These are phyloP conservation scores for Aurelia sp. DNA, from an alignment of 30 jellyfish, hydroid and myxozoan genomes.

Conservation along the genomic window DNA sequence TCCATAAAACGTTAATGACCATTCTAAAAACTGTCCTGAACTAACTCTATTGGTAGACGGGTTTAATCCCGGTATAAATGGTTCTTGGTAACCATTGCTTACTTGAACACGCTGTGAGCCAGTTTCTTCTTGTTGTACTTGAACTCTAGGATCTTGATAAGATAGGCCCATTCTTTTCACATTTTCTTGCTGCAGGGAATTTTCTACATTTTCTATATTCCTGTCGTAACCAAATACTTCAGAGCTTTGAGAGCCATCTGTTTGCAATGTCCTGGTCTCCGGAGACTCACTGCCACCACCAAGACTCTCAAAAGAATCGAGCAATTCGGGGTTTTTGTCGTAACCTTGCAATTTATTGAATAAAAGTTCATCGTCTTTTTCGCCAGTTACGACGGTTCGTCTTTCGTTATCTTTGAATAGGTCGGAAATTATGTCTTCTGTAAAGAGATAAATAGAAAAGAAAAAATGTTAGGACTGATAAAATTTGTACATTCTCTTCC, in stretches of 20 bases:
- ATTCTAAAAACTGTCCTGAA: slow-evolving; percentile 97
- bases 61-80: slow-evolving; percentile 84
- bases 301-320: slow-evolving; percentile 67
- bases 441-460: neutral
- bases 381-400: slow-evolving; percentile 96
- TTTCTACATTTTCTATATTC: slow-evolving; percentile 80
- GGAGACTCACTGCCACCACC: slow-evolving; percentile 59
- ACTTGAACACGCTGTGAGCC: slow-evolving; percentile 99
- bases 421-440: slow-evolving; percentile 86
- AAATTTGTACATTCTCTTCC: neutral
- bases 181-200: slow-evolving; percentile 60
- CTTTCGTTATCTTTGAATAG: slow-evolving; percentile 81
- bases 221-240: slow-evolving; percentile 97
- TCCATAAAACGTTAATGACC: slow-evolving; percentile 94
- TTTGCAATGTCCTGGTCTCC: slow-evolving; percentile 32
- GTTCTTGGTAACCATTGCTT: slow-evolving; percentile 98
- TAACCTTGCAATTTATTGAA: slow-evolving; percentile 86
- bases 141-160: slow-evolving; percentile 98
- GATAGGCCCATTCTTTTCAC: slow-evolving; percentile 94
- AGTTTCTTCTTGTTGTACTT: slow-evolving; percentile 98
- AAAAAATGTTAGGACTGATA: neutral
- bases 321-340: slow-evolving; percentile 71
- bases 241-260: slow-evolving; percentile 85
- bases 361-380: slow-evolving; percentile 72
- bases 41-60: slow-evolving; percentile 81